Base-by-base conservation (phyloP, 2,113 vertebrate species). In the Burhinus bistriatus region DNA sequence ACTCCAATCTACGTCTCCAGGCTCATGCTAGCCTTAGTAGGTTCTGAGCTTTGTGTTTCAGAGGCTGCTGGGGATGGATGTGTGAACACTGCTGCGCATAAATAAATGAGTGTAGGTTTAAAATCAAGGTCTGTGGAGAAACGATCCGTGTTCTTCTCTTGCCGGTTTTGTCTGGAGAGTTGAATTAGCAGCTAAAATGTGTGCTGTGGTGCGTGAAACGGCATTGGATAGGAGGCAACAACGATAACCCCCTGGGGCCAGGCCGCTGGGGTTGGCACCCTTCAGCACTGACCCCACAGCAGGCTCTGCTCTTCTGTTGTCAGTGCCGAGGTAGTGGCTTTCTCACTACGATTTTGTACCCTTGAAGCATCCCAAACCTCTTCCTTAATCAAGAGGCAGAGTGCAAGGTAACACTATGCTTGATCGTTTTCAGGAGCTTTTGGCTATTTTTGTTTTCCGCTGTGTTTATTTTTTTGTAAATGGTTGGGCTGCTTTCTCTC, bases 131-230 rank as follows among this genome's bases (percentile, higher is more conserved):
- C 66, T 47, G 18, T 58, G 40, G 69, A 79, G 84, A 72, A 79
- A 69, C 3, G 5, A 83, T 71, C 65, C 6, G 0, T 79, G 91
- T 42, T 45, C 47, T 89, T 88, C 68, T 78, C 42, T 16, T 66
- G 69, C 45, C n/a, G 91, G 32, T 92, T 87, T 47, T 87, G 73
- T 47, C 66, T 47, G 44, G 69, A n/a, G 66, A 58, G 65, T 70
- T 82, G 73, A 87, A 87, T 94, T 85, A 91, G 45, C 77, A 83
- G 94, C 83, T 76, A 2, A 38, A 90, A 54, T 13, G 58, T 65
- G 71, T 77, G 90, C 96, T 85, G 70, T 80, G 64, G 49, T 65
- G 78, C 93, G 95, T 94, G 87, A 71, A 95, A 64, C 49, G 40
- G 27, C 61, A 14, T 0, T 84, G 73, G 78, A 82, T 52, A 36